phyloP scores from a whole-genome alignment of 2,797 vertebrate genomes.

The Myotis myotis region DNA sequence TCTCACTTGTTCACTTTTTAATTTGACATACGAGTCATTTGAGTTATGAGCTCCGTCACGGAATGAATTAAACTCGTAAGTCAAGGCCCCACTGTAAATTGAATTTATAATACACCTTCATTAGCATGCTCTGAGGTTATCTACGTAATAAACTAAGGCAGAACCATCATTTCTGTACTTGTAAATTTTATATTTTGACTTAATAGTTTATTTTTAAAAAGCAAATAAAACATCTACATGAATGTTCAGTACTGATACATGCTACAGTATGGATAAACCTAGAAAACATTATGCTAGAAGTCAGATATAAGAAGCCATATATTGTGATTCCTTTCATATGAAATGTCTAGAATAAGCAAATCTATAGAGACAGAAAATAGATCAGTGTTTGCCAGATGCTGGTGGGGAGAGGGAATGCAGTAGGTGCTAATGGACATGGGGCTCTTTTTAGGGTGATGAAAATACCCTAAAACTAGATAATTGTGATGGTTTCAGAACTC shows the following conservation, averaged over 20 bases:
- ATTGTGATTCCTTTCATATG: background rate
- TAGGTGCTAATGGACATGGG: background rate
- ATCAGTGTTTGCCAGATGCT: background rate
- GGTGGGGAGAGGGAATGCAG: background rate
- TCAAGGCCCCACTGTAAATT: background rate
- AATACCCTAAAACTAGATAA: constrained; percentile 14
- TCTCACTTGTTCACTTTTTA: too few relatives aligned
- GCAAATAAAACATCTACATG: background rate
- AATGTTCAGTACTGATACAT: constrained; percentile 19
- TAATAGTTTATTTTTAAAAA: constrained; percentile 6
- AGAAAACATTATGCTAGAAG: constrained; percentile 19
- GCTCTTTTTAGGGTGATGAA: constrained; percentile 39
- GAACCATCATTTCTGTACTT: background rate
- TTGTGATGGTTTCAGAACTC: constrained; percentile 18
- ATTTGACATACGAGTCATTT: too few relatives aligned
- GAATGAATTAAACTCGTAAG: too few relatives aligned
- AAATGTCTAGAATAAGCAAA: background rate
- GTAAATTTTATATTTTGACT: background rate
- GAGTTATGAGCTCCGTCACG: too few relatives aligned
- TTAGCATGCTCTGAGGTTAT: background rate
- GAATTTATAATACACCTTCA: background rate
- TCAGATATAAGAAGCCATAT: background rate
- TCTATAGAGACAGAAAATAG: background rate
- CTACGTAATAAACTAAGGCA: constrained; percentile 11
- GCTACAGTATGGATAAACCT: background rate